Evolutionary conservation across 2,888 invertebrate species (phyloP).

Genomic region (Eupithecia tripunctaria): DNA sequence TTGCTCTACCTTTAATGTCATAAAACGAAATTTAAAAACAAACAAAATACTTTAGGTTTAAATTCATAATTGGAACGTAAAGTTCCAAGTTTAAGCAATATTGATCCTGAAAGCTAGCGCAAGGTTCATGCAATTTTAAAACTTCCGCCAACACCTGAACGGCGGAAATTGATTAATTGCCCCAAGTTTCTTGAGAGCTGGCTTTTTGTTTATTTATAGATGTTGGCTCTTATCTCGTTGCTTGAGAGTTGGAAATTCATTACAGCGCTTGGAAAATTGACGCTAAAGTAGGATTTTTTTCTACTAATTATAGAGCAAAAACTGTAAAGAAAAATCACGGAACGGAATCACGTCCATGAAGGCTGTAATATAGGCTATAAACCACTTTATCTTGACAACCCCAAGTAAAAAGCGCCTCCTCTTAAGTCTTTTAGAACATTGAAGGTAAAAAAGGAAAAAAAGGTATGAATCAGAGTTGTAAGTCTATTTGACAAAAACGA

Average conservation of each 20-base stretch:
- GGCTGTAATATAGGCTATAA: too few species aligned
- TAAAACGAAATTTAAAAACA: background rate
- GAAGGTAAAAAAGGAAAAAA: too few species aligned
- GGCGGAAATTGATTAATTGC: constrained; percentile 37
- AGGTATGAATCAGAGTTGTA: too few species aligned
- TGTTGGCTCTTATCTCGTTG: constrained; percentile 15
- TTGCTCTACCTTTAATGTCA: too few species aligned
- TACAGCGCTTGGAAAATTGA: background rate
- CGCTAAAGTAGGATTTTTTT: background rate
- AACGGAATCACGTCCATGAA: too few species aligned
- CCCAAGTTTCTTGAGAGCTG: constrained; percentile 18
- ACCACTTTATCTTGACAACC: too few species aligned
- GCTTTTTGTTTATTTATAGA: constrained; percentile 20
- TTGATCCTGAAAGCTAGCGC: constrained; percentile 12
- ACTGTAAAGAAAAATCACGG: background rate
- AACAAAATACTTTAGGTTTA: background rate
- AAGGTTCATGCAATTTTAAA: constrained; percentile 35
- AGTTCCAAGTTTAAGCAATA: constrained; percentile 13
- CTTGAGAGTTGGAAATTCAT: constrained; percentile 4
- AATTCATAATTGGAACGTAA: constrained; percentile 11
- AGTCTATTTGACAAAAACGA: too few species aligned
- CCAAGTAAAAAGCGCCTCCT: too few species aligned
- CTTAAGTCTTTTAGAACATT: too few species aligned
- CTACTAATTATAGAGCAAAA: background rate
- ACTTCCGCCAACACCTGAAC: constrained; percentile 27